Conservation (phyloP, 2,797 vertebrate genomes). For the Mionectes olivaceus region DNA sequence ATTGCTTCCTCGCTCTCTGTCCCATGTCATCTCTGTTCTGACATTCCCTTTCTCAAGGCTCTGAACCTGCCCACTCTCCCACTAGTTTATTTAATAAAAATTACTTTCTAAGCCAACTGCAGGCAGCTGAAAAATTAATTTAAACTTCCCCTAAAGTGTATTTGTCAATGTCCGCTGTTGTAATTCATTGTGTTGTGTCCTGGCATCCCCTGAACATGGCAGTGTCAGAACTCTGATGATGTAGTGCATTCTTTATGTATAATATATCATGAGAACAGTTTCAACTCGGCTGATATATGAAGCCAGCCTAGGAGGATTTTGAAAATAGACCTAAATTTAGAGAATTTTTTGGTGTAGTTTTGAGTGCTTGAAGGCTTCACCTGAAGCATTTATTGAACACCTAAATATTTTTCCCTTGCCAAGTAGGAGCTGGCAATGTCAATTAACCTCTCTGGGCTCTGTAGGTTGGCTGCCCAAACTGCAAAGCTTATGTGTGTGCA, state of each 20-base stretch:
- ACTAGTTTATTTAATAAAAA: conserved; percentile 77
- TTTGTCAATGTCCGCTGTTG: conserved; percentile 74
- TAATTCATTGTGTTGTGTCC: conserved; percentile 78
- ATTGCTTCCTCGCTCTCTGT: not conserved
- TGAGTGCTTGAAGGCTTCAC: conserved; percentile 60
- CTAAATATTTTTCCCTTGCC: conserved; percentile 36
- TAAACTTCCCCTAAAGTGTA: conserved; percentile 71
- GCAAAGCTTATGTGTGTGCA: not conserved
- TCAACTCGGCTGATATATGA: conserved; percentile 73
- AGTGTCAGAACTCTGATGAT: conserved; percentile 76
- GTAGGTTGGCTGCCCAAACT: not conserved
- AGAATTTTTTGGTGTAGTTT: conserved; percentile 23
- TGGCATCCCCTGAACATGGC: conserved; percentile 66
- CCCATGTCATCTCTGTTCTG: not conserved
- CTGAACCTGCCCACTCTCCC: conserved; percentile 23
- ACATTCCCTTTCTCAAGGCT: not conserved
- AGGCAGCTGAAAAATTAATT: conserved; percentile 80
- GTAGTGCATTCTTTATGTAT: conserved; percentile 67
- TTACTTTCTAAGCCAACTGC: conserved; percentile 75
- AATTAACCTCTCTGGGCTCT: conserved; percentile 13
- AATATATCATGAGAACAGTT: conserved; percentile 75
- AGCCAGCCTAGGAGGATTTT: conserved; percentile 65
- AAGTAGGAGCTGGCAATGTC: not conserved
- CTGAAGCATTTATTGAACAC: conserved; percentile 43
- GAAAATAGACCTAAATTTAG: conserved; percentile 72